A percentile compares a stretch with the other conserved stretches of the same genome.
Evolutionary conservation across 1,140 invertebrate genomes (phyloP).

Genomic region (Akabosia matsudoensis): DNA sequence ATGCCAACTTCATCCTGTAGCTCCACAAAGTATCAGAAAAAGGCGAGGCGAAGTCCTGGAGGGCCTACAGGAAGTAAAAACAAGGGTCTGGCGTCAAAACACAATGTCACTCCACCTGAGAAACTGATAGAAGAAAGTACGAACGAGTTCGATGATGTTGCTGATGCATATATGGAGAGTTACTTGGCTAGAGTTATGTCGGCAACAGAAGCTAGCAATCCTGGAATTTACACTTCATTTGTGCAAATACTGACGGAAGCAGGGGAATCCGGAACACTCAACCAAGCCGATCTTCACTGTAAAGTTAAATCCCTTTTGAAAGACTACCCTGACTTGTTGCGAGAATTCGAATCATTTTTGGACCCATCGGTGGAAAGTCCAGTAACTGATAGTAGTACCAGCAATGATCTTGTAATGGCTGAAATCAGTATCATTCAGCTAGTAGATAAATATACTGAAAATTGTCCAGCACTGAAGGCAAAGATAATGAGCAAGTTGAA

Average conservation of each 20-base stretch:
- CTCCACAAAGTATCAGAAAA: neutral
- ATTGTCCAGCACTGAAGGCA: constrained; percentile 39
- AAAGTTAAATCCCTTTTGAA: constrained; percentile 39
- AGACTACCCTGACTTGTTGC: constrained; percentile 39
- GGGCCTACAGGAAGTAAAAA: neutral
- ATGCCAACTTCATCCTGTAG: neutral
- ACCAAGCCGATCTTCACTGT: constrained; percentile 29
- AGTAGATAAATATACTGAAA: constrained; percentile 38
- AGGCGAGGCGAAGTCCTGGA: constrained; percentile 12
- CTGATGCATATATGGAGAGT: constrained; percentile 34
- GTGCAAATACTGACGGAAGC: constrained; percentile 38
- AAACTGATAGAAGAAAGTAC: constrained; percentile 33
- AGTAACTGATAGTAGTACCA: neutral
- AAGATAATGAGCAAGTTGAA: constrained; percentile 37
- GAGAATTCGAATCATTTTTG: constrained; percentile 34
- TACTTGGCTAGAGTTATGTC: constrained; percentile 33
- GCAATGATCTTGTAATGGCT: neutral
- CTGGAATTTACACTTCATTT: constrained; percentile 27
- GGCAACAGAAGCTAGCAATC: constrained; percentile 29
- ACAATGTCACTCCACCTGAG: constrained; percentile 35
- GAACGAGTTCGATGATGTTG: constrained; percentile 20
- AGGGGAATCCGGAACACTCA: constrained; percentile 7
- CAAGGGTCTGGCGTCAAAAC: constrained; percentile 20
- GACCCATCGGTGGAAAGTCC: neutral
- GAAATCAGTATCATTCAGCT: neutral